These are phyloP conservation scores for Megalopta genalis DNA, from an alignment of 1,140 invertebrate genomes.

Conservation along the genomic window DNA sequence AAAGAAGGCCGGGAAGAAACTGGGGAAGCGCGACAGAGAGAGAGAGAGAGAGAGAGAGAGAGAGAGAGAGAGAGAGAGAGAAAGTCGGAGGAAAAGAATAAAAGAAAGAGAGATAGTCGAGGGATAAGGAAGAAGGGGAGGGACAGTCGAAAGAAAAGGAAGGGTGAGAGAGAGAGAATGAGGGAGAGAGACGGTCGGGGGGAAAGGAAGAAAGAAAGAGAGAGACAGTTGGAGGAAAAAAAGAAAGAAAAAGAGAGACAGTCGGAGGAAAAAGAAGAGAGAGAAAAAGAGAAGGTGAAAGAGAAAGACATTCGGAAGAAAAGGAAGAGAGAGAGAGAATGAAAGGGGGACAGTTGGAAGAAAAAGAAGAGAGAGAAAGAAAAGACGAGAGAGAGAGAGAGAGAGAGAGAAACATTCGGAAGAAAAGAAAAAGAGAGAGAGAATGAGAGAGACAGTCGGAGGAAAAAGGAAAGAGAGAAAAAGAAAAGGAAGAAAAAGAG, in stretches of 20 bases:
- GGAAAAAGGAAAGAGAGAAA: not conserved
- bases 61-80: conserved; percentile 22
- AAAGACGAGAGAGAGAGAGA: too few relatives aligned
- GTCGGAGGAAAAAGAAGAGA: too few relatives aligned
- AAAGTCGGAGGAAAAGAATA: too few relatives aligned
- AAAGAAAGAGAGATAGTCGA: conserved; percentile 17
- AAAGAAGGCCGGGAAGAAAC: not conserved
- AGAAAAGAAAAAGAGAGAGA: not conserved
- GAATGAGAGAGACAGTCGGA: not conserved
- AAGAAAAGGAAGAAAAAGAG: conserved; percentile 4
- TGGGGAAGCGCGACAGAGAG: too few relatives aligned
- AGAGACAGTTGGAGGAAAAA: not conserved
- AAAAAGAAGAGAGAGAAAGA: too few relatives aligned
- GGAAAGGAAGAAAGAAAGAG: not conserved
- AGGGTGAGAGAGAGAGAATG: too few relatives aligned
- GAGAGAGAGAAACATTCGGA: conserved; percentile 12
- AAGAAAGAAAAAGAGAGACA: too few relatives aligned
- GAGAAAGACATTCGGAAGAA: not conserved
- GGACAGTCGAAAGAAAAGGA: too few relatives aligned
- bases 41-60: not conserved
- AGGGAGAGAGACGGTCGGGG: too few relatives aligned
- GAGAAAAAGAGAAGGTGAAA: conserved; percentile 20
- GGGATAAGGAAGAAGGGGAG: too few relatives aligned
- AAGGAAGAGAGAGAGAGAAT: too few relatives aligned
- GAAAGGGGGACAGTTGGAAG: too few relatives aligned